Evolutionary conservation across 2,888 invertebrate species (phyloP).

Genomic region (Chymomyza amoena): DNA sequence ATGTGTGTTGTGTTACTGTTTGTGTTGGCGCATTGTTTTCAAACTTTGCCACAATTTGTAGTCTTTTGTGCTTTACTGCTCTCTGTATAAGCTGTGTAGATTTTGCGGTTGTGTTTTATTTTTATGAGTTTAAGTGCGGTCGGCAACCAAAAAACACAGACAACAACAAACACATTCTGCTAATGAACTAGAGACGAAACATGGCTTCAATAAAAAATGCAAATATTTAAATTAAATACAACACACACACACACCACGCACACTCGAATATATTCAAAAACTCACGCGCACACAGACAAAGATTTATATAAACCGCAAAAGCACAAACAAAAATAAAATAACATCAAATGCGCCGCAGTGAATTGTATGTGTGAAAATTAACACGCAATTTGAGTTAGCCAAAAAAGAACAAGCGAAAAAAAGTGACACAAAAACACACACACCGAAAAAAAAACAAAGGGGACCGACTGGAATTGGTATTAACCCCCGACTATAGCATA

Average conservation of each 20-base stretch:
- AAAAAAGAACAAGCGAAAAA: conserved; percentile 28
- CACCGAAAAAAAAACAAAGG: too few relatives aligned
- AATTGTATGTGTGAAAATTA: conserved; percentile 65
- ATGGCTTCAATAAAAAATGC: conserved; percentile 57
- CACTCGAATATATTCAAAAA: conserved; percentile 20
- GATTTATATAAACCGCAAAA: conserved; percentile 35
- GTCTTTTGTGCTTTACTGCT: conserved; percentile 3
- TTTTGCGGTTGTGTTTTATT: conserved; percentile 1
- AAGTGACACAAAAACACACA: conserved; percentile 21
- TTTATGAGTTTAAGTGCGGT: conserved; percentile 8
- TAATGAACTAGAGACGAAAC: conserved; percentile 20
- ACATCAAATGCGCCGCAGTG: neutral
- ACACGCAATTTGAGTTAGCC: conserved; percentile 64
- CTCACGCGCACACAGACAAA: neutral
- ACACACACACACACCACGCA: conserved; percentile 45
- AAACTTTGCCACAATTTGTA: conserved; percentile 3
- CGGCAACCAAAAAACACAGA: neutral
- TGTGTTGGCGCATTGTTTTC: conserved; percentile 1
- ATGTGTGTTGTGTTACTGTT: neutral
- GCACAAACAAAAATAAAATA: neutral
- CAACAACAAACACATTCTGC: conserved; percentile 26
- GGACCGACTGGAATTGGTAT: too few relatives aligned
- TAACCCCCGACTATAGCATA: too few relatives aligned
- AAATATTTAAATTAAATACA: conserved; percentile 63
- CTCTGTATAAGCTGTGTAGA: neutral